phyloP scores from a whole-genome alignment of 2,113 vertebrate species.

The Pachycephala philippinensis region DNA sequence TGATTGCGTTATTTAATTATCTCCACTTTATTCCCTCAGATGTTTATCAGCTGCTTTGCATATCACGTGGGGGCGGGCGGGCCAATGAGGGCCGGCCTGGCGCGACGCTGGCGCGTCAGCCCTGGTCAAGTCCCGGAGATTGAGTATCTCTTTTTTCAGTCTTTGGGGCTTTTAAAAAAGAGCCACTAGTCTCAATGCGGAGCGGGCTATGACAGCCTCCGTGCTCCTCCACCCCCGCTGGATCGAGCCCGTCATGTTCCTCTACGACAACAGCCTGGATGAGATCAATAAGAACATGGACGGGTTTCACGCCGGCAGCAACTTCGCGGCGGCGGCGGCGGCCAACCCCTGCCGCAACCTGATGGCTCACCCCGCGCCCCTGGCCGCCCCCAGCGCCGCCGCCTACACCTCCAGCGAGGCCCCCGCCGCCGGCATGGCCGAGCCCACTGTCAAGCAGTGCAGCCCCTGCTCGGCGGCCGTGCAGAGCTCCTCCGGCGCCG shows the following conservation, averaged over 20 bases:
- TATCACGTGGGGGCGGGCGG: conserved; percentile 85
- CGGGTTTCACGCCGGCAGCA: conserved; percentile 75
- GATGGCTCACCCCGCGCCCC: conserved; percentile 90
- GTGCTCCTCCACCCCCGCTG: conserved; percentile 97
- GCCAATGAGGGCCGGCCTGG: conserved; percentile 85
- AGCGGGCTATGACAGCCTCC: conserved; percentile 99
- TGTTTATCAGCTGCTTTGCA: conserved; percentile 90
- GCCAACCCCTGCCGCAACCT: conserved; percentile 94
- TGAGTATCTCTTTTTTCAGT: conserved; percentile 88
- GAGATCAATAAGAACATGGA: conserved; percentile 96
- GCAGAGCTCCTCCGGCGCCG: conserved; percentile 88
- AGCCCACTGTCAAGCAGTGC: conserved; percentile 91
- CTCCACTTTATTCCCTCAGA: conserved; percentile 72
- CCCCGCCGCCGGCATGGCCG: conserved; percentile 85
- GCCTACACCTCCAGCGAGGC: conserved; percentile 84
- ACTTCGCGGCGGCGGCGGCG: conserved; percentile 82
- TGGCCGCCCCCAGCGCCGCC: conserved; percentile 77
- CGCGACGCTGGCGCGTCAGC: conserved; percentile 84
- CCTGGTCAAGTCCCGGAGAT: conserved; percentile 80
- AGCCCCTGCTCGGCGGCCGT: conserved; percentile 93
- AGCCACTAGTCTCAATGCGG: conserved; percentile 91
- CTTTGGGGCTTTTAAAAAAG: conserved; percentile 95
- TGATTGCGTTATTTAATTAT: conserved; percentile 75
- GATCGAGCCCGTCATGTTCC: conserved; percentile 99
- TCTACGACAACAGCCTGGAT: conserved; percentile 92